phyloP scores from a whole-genome alignment of 2,797 vertebrate genomes.

The Spondyliosoma cantharus region DNA sequence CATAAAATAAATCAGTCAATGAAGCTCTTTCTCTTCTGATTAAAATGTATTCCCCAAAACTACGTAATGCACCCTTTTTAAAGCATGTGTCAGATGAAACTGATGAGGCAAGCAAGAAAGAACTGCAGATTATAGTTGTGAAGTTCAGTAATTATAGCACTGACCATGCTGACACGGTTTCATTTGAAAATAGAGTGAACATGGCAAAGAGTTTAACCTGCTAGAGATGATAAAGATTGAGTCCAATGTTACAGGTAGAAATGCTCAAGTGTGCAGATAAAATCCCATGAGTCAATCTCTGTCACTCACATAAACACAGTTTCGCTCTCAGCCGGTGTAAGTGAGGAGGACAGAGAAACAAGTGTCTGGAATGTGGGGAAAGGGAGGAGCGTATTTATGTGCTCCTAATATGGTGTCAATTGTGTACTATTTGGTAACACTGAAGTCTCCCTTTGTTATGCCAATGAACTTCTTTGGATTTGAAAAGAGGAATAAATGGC shows the following conservation, averaged over 20 bases:
- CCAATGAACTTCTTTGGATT: conserved; percentile 69
- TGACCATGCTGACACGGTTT: conserved; percentile 12
- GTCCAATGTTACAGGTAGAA: conserved; percentile 8
- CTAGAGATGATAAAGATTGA: background rate
- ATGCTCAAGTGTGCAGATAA: conserved; percentile 13
- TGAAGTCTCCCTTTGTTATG: conserved; percentile 74
- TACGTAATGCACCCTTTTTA: too few relatives aligned
- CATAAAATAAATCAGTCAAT: too few relatives aligned
- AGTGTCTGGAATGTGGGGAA: conserved; percentile 71
- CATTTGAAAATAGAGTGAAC: background rate
- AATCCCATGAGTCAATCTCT: conserved; percentile 16
- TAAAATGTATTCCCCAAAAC: too few relatives aligned
- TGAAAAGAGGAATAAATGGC: conserved; percentile 73
- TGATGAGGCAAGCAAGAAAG: conserved; percentile 33
- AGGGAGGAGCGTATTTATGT: conserved; percentile 48
- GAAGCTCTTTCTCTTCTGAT: too few relatives aligned
- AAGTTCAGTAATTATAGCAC: conserved; percentile 39
- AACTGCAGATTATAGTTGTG: conserved; percentile 51
- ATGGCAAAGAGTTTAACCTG: background rate
- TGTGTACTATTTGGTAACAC: conserved; percentile 72
- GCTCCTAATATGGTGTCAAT: conserved; percentile 70
- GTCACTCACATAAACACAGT: background rate
- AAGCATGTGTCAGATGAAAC: conserved; percentile 31
- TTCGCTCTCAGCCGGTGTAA: conserved; percentile 2
- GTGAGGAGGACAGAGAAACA: conserved; percentile 45